Evolutionary conservation across 2,797 vertebrate genomes (phyloP).

Genomic region (Hoplostethus mediterraneus): DNA sequence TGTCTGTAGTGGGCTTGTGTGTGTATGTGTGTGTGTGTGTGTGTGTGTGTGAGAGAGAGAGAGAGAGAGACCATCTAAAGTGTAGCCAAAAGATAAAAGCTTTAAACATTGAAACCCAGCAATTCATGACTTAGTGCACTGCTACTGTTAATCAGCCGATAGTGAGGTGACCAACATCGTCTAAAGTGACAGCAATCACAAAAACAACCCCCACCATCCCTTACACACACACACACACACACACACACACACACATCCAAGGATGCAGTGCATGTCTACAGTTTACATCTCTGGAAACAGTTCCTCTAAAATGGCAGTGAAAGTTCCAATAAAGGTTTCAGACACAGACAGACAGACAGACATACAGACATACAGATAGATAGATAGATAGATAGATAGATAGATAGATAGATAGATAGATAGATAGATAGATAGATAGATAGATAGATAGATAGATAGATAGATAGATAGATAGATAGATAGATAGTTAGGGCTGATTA

Average conservation of each 20-base stretch:
- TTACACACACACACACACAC: neutral
- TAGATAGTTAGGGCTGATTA: fast-evolving
- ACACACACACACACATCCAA: no score
- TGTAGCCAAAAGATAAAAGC: constrained; percentile 66
- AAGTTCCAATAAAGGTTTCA: no score
- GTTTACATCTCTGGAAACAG: no score
- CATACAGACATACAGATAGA: no score
- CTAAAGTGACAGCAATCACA: constrained; percentile 45
- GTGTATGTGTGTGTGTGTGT: constrained; percentile 17
- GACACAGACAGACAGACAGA: no score
- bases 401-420: no score
- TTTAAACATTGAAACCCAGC: constrained; percentile 32
- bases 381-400: no score
- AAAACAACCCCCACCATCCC: neutral
- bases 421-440: no score
- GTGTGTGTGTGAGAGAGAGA: constrained; percentile 13
- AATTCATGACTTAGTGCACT: constrained; percentile 52
- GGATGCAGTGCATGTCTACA: no score
- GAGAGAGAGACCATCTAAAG: constrained; percentile 10
- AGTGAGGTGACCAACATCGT: constrained; percentile 45
- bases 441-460: no score
- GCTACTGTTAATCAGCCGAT: constrained; percentile 31
- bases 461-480: no score
- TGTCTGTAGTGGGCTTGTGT: constrained; percentile 45
- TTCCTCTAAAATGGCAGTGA: no score